A percentile compares a stretch with the other conserved stretches of the same genome.
These are phyloP conservation scores for Ciconia stormi DNA, from an alignment of 2,113 vertebrate species.

Conservation along the genomic window DNA sequence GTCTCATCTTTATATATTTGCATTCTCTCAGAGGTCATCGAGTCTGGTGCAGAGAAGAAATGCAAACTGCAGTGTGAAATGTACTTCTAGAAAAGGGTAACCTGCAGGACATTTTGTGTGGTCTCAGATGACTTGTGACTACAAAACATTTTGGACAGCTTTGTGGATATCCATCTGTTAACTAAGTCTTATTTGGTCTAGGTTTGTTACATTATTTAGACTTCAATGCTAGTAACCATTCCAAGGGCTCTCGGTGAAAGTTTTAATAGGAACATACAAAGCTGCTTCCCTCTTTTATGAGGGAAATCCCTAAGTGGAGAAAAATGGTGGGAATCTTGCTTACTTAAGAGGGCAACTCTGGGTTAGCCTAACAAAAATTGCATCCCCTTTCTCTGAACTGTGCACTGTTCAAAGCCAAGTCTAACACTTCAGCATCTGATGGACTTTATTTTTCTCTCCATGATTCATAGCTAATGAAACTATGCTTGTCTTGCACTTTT, in stretches of 20 bases:
- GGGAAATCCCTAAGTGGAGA: background rate
- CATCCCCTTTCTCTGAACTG: background rate
- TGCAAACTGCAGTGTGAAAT: background rate
- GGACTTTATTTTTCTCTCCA: background rate
- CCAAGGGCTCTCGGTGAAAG: background rate
- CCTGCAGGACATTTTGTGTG: background rate
- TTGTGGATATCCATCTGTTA: background rate
- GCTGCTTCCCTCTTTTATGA: background rate
- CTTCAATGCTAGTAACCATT: background rate
- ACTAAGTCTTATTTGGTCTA: background rate
- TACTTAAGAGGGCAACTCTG: background rate
- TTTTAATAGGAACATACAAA: background rate
- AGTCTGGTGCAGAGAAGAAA: conserved; percentile 20
- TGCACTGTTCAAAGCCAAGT: background rate
- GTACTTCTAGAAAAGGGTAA: background rate
- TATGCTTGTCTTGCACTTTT: background rate
- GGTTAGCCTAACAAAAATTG: background rate
- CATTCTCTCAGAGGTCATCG: conserved; percentile 39
- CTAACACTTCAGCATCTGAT: background rate
- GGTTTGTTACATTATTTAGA: background rate
- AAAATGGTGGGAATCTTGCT: background rate
- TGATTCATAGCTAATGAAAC: background rate
- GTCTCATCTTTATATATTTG: conserved; percentile 33
- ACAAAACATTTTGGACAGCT: background rate
- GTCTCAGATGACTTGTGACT: background rate